phyloP scores from a whole-genome alignment of 2,888 invertebrate species.

The Thymelicus sylvestris region DNA sequence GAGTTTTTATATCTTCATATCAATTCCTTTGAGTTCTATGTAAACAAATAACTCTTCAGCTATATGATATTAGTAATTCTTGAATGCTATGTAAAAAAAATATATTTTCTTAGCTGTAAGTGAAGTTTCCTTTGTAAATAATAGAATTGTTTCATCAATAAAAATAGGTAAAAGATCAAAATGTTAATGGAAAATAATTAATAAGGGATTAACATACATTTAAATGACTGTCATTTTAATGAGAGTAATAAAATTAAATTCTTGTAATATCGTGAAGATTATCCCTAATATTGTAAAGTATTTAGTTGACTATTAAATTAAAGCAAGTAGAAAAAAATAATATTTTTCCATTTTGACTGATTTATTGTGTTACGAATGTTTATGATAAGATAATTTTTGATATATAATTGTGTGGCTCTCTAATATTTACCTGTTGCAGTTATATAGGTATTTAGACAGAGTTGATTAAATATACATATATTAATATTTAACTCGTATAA shows the following conservation, averaged over 20 bases:
- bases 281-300: slow-evolving; percentile 32
- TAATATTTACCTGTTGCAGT: slow-evolving; percentile 50
- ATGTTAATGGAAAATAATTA: not conserved
- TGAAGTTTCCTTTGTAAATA: not conserved
- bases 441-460: too few relatives aligned
- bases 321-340: slow-evolving; percentile 34
- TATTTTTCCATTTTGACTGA: slow-evolving; percentile 57
- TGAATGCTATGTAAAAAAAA: too few relatives aligned
- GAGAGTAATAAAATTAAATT: not conserved
- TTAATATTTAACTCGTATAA: too few relatives aligned
- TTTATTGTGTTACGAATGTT: slow-evolving; percentile 48
- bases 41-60: too few relatives aligned
- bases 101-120: too few relatives aligned
- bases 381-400: slow-evolving; percentile 50
- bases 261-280: slow-evolving; percentile 23
- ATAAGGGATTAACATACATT: too few relatives aligned
- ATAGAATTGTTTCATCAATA: not conserved
- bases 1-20: too few relatives aligned
- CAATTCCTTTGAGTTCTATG: too few relatives aligned
- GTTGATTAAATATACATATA: too few relatives aligned
- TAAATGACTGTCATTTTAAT: not conserved
- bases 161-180: not conserved
- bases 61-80: too few relatives aligned
- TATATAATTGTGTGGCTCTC: slow-evolving; percentile 67
- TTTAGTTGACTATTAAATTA: slow-evolving; percentile 48